Base-by-base conservation (phyloP, 2,888 invertebrate species). In the Halocaridina rubra region DNA sequence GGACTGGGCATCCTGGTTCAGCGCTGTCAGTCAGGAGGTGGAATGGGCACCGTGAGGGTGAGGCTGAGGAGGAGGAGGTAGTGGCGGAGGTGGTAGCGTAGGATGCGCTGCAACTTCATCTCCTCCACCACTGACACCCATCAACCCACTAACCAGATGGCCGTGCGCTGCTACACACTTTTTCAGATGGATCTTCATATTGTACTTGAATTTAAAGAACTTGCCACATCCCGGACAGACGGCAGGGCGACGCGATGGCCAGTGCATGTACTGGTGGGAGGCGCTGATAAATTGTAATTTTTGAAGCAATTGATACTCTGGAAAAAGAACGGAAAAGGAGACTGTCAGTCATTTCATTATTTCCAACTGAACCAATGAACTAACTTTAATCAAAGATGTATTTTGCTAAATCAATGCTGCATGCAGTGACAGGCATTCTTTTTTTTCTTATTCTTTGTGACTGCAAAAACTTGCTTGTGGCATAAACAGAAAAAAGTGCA, bases 151-250 rank as follows among this genome's bases (percentile, higher is more conserved):
- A 77, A 76, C 77, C 59, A 82, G 82, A 69, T 82, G 82, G 77
- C 86, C 80, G 57, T 76, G 86, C 57, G 84, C 84, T 39, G 82
- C 85, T 74, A 85, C 77, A 64, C 88, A 88, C 57, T 88, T 88
- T 86, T 88, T 88, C 84, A 88, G 80, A 77, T 88, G 88, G 22
- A 88, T 88, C 88, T 88, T 88, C 88, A 88, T 88, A 81, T 88
- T 88, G 80, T 88, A 88, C 84, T 88, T 88, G 88, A 88, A 88
- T 80, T 88, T 88, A 88, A 88, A 88, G 84, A 88, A 88, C 88
- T 88, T 88, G 85, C 86, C 86, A 84, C 88, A 88, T 74, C 86
- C 84, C 30, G 88, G 88, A 76, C 88, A 88, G 77, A 88, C 86
- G 16, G 88, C 88, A 57, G 88, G 88, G 75, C 88, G 82, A 72